Percentiles rank a stretch among this genome's conserved stretches.
Evolutionary conservation across 2,113 vertebrate genomes (phyloP).

Genomic region (Ceyx melanurus): DNA sequence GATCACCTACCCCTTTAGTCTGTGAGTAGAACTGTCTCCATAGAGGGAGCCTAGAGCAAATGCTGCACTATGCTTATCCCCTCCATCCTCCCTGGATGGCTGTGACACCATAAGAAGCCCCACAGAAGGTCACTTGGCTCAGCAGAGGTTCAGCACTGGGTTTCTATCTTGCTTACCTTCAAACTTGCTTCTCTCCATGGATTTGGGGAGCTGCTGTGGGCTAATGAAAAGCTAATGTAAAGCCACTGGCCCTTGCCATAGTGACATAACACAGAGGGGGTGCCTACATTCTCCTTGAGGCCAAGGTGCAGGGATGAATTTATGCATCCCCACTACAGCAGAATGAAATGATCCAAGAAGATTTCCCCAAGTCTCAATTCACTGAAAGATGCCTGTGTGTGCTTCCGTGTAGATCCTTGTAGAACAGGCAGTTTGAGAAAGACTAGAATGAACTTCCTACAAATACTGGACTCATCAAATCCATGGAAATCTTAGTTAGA

Average conservation of each 20-base stretch:
- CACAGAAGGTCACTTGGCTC: background rate
- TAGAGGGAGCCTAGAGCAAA: background rate
- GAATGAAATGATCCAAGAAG: background rate
- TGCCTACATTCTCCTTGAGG: background rate
- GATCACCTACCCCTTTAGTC: background rate
- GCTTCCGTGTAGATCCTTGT: background rate
- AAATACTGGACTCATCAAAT: background rate
- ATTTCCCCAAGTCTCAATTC: background rate
- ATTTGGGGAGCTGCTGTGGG: background rate
- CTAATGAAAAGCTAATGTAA: background rate
- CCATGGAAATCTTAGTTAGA: background rate
- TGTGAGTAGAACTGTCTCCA: background rate
- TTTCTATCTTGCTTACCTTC: background rate
- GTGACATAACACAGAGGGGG: background rate
- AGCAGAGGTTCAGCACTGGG: background rate
- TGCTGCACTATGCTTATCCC: background rate
- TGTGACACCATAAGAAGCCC: fast-evolving
- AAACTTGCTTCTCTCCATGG: background rate
- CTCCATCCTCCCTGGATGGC: background rate
- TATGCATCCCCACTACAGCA: fast-evolving
- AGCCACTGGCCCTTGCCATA: background rate
- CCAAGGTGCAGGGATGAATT: background rate
- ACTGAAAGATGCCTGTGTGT: background rate
- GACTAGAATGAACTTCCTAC: background rate
- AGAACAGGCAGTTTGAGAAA: background rate